Percentiles rank a stretch among this genome's conserved stretches.
phyloP scores from a whole-genome alignment of 2,113 vertebrate genomes.

The Microcebus murinus region DNA sequence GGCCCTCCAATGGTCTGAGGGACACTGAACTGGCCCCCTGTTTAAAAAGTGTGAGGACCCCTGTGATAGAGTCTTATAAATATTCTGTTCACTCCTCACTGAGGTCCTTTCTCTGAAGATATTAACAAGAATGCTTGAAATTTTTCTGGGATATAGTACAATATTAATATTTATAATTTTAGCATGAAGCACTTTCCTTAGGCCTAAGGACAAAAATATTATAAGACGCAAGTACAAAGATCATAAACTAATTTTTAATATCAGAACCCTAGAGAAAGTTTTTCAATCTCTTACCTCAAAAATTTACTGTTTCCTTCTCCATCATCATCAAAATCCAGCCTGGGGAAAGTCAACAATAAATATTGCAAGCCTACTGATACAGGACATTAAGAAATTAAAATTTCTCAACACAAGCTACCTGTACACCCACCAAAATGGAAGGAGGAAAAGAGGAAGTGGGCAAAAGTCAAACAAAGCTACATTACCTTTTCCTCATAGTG shows the following conservation, averaged over 20 bases:
- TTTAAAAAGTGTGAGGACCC: too few relatives aligned
- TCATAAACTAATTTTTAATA: conserved; percentile 3
- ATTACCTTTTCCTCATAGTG: not conserved
- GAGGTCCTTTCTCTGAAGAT: not conserved
- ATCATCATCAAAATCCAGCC: conserved; percentile 89
- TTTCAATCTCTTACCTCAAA: conserved; percentile 90
- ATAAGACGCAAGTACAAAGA: conserved; percentile 41
- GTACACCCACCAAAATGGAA: not conserved
- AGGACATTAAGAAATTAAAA: conserved; percentile 38
- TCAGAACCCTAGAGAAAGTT: conserved; percentile 18
- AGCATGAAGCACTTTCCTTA: conserved; percentile 11
- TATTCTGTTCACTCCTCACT: not conserved
- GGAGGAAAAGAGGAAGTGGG: conserved; percentile 18
- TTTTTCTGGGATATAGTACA: not conserved
- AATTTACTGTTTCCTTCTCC: conserved; percentile 93
- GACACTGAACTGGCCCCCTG: too few relatives aligned
- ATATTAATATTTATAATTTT: conserved; percentile 26
- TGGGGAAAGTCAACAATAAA: conserved; percentile 76
- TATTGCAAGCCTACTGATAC: not conserved
- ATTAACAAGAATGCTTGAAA: conserved; percentile 43
- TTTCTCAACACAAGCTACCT: conserved; percentile 32
- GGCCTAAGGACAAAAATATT: conserved; percentile 22
- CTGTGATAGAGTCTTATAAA: not conserved
- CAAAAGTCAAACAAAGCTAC: not conserved
- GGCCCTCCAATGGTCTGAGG: too few relatives aligned